These are phyloP conservation scores for Balaeniceps rex DNA, from an alignment of 2,113 vertebrate species.

Conservation along the genomic window DNA sequence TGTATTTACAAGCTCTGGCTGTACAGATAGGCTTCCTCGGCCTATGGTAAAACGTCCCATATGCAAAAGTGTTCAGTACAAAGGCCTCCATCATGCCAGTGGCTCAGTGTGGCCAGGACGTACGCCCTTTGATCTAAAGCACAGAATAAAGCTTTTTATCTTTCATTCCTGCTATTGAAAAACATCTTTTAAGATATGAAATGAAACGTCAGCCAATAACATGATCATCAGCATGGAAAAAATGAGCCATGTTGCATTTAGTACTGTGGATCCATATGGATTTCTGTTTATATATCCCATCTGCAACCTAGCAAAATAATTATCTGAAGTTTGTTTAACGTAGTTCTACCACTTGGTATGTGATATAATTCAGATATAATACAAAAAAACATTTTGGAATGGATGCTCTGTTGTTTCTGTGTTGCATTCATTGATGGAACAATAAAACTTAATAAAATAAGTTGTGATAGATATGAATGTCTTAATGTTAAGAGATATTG, in stretches of 20 bases:
- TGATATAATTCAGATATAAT: background rate
- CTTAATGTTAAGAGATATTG: background rate
- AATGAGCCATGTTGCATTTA: background rate
- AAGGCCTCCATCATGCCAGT: background rate
- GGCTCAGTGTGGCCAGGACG: background rate
- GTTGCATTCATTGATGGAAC: background rate
- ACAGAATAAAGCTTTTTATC: background rate
- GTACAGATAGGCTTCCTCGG: background rate
- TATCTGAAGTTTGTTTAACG: background rate
- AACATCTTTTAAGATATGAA: background rate
- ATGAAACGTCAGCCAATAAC: background rate
- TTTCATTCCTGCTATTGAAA: background rate
- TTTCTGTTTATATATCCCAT: background rate
- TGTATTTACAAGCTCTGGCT: background rate
- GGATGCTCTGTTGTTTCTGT: background rate
- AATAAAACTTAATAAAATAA: background rate
- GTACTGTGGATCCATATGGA: background rate
- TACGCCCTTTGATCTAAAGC: background rate
- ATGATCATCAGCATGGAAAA: background rate
- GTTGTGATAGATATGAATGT: conserved; percentile 9
- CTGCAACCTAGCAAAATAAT: background rate
- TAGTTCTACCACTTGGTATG: background rate
- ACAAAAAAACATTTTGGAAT: background rate
- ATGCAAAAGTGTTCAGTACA: background rate
- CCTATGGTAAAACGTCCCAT: background rate